Evolutionary conservation across 2,113 vertebrate species (phyloP).

Genomic region (Cariama cristata): DNA sequence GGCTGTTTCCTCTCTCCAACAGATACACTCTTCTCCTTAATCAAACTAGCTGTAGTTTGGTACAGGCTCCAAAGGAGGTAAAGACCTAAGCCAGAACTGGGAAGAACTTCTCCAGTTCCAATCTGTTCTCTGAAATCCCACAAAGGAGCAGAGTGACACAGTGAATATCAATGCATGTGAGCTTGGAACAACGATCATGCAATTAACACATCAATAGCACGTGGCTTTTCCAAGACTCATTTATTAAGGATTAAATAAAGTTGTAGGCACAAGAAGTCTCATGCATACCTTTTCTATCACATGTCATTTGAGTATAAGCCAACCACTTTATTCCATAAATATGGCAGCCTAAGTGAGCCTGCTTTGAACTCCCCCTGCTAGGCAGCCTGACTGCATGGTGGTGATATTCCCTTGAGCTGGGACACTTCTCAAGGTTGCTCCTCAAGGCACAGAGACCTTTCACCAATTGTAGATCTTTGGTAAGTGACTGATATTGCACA

Average conservation of each 20-base stretch:
- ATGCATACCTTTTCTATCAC: background rate
- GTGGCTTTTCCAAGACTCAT: background rate
- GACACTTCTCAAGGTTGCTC: background rate
- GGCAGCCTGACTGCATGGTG: background rate
- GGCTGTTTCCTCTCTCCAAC: background rate
- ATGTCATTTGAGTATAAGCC: background rate
- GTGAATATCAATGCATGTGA: background rate
- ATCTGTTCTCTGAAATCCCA: too few species aligned
- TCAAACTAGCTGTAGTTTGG: accelerated
- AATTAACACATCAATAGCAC: background rate
- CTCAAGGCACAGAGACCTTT: background rate
- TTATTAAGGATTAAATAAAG: background rate
- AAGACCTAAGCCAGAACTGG: too few species aligned
- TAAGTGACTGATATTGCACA: accelerated
- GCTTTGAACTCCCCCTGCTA: background rate
- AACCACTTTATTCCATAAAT: background rate
- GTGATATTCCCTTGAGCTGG: background rate
- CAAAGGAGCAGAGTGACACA: background rate
- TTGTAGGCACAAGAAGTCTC: background rate
- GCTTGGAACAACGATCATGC: background rate
- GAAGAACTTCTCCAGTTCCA: too few species aligned
- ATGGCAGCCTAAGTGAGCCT: background rate
- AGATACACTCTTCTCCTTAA: background rate
- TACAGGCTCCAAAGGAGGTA: background rate
- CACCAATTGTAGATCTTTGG: background rate